A percentile compares a stretch with the other conserved stretches of the same genome.
phyloP scores from a whole-genome alignment of 2,113 vertebrate genomes.

The Trachemys scripta region DNA sequence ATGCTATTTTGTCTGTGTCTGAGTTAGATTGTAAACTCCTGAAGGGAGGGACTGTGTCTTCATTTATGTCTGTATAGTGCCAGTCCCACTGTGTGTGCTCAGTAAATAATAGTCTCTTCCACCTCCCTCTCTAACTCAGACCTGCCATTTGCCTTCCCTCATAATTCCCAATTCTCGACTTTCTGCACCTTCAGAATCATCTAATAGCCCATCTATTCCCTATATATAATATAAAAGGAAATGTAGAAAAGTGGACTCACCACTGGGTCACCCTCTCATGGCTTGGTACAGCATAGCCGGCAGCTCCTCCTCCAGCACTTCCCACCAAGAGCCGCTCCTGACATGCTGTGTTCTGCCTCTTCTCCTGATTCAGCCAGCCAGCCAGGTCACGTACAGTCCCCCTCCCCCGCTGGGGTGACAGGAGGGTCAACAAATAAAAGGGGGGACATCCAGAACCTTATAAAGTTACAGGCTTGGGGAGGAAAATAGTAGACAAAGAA shows the following conservation, averaged over 20 bases:
- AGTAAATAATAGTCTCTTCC: conserved; percentile 25
- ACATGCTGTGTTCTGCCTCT: neutral
- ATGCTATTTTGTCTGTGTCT: accelerated
- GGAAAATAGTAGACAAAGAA: neutral
- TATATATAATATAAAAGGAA: neutral
- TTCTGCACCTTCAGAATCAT: neutral
- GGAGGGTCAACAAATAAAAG: neutral
- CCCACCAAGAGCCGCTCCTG: neutral
- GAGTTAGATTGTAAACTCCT: neutral
- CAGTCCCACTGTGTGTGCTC: neutral
- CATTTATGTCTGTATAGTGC: neutral
- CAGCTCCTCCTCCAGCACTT: neutral
- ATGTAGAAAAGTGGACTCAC: neutral
- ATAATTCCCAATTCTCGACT: neutral
- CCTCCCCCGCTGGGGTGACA: neutral
- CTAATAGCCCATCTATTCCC: neutral
- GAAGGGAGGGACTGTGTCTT: neutral
- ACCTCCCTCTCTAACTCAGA: neutral
- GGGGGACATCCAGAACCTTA: neutral
- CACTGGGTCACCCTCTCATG: neutral
- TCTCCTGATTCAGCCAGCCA: neutral
- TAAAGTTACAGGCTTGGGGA: neutral
- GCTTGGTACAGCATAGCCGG: neutral
- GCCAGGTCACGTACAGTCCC: neutral
- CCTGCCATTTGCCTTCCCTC: neutral